Conservation (phyloP, 2,888 invertebrate species). For the Brachyopa scutellaris region DNA sequence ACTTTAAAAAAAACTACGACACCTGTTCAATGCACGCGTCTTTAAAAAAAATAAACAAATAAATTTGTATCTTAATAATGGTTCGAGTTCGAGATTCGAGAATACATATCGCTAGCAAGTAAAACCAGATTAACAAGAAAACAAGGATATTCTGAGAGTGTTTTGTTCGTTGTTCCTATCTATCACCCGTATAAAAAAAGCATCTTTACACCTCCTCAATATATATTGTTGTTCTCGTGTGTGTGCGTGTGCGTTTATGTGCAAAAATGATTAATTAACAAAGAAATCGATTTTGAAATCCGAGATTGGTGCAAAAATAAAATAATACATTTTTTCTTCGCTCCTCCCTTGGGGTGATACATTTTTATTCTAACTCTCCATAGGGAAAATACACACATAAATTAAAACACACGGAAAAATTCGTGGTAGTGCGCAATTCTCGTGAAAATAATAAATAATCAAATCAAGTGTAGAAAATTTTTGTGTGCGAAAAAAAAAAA, state of each 20-base stretch:
- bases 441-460: slow-evolving; percentile 44
- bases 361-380: slow-evolving; percentile 23
- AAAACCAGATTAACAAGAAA: slow-evolving; percentile 34
- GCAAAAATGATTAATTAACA: slow-evolving; percentile 65
- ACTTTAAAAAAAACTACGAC: slow-evolving; percentile 19
- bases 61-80: slow-evolving; percentile 33
- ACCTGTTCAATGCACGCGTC: slow-evolving; percentile 45
- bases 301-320: too few species aligned
- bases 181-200: slow-evolving; percentile 39
- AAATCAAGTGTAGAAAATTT: slow-evolving; percentile 41
- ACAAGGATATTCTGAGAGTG: slow-evolving; percentile 63
- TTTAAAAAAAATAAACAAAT: not conserved
- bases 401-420: slow-evolving; percentile 17
- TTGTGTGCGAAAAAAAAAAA: slow-evolving; percentile 3
- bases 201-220: slow-evolving; percentile 17
- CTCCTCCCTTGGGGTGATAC: slow-evolving; percentile 29
- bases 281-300: slow-evolving; percentile 62
- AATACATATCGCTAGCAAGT: slow-evolving; percentile 63
- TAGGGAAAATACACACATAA: slow-evolving; percentile 35
- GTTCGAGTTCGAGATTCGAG: slow-evolving; percentile 45
- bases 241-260: slow-evolving; percentile 27
- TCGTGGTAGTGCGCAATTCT: slow-evolving; percentile 49
- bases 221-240: slow-evolving; percentile 29
- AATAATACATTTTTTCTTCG: not conserved
- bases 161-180: slow-evolving; percentile 60